Evolutionary conservation across 2,888 invertebrate species (phyloP).

Genomic region (Coecobrya sp.): DNA sequence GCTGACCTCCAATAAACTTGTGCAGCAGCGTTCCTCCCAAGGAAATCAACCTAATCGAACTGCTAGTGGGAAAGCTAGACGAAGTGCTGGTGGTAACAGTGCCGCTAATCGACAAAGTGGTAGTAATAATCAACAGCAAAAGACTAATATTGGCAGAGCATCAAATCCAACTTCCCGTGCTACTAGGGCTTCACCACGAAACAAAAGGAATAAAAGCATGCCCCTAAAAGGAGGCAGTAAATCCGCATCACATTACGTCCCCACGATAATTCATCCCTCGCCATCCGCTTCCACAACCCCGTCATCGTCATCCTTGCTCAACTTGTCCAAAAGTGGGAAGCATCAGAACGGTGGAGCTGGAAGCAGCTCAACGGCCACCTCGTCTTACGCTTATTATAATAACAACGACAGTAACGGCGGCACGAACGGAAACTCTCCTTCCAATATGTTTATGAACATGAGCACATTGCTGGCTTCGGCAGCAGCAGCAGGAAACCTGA

Average conservation of each 20-base stretch:
- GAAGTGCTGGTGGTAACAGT: slow-evolving; percentile 36
- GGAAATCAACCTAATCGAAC: slow-evolving; percentile 22
- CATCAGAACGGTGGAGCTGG: slow-evolving; percentile 19
- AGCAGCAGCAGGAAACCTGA: slow-evolving; percentile 67
- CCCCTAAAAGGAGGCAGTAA: slow-evolving; percentile 71
- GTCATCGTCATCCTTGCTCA: background rate
- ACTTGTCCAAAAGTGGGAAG: slow-evolving; percentile 33
- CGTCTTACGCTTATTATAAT: slow-evolving; percentile 54
- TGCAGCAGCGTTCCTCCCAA: slow-evolving; percentile 51
- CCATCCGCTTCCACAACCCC: background rate
- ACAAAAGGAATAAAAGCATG: slow-evolving; percentile 64
- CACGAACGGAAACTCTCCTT: slow-evolving; percentile 36
- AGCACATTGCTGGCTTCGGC: slow-evolving; percentile 65
- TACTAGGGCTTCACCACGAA: slow-evolving; percentile 26
- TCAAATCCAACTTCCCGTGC: slow-evolving; percentile 40
- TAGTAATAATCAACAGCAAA: background rate
- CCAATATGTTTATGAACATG: slow-evolving; percentile 74
- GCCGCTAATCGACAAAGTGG: background rate
- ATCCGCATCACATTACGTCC: slow-evolving; percentile 39
- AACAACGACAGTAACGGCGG: slow-evolving; percentile 57
- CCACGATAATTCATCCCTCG: slow-evolving; percentile 35
- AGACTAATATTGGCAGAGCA: slow-evolving; percentile 17
- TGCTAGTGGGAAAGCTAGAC: background rate
- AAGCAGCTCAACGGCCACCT: slow-evolving; percentile 52
- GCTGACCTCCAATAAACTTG: slow-evolving; percentile 60